Evolutionary conservation across 2,797 vertebrate species (phyloP).

Genomic region (Epinephelus coioides): DNA sequence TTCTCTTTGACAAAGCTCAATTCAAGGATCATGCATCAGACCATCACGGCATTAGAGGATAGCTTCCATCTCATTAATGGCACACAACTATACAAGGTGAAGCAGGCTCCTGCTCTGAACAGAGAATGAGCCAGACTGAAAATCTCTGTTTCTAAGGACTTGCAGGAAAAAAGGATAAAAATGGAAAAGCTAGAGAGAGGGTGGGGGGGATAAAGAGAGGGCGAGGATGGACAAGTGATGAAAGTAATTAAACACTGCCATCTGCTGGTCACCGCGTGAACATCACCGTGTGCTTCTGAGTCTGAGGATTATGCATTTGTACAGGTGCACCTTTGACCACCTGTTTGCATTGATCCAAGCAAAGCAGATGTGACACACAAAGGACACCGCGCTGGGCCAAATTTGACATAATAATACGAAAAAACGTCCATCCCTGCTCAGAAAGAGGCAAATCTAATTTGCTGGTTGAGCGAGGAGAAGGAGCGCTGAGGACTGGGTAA

Average conservation of each 20-base stretch:
- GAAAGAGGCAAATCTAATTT: slow-evolving; percentile 67
- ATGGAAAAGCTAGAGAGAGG: slow-evolving; percentile 70
- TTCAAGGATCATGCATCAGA: slow-evolving; percentile 48
- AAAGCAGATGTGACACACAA: slow-evolving; percentile 72
- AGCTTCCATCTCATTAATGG: slow-evolving; percentile 58
- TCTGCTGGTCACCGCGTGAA: slow-evolving; percentile 72
- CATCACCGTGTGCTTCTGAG: slow-evolving; percentile 4
- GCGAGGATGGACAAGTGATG: slow-evolving; percentile 20
- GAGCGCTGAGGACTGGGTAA: slow-evolving; percentile 54
- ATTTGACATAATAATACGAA: slow-evolving; percentile 59
- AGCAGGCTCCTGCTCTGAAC: slow-evolving; percentile 48
- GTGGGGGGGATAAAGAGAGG: slow-evolving; percentile 52
- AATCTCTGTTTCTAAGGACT: slow-evolving; percentile 83
- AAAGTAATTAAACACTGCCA: slow-evolving; percentile 82
- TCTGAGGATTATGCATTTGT: slow-evolving; percentile 54
- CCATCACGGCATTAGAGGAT: slow-evolving; percentile 31
- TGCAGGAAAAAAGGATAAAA: slow-evolving; percentile 78
- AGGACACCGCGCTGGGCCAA: slow-evolving; percentile 38
- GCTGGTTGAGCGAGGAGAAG: slow-evolving; percentile 54
- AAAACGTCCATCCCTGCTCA: slow-evolving; percentile 26
- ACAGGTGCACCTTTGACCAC: slow-evolving; percentile 69
- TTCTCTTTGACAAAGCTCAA: slow-evolving; percentile 45
- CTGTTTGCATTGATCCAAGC: slow-evolving; percentile 57
- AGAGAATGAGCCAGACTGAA: slow-evolving; percentile 54
- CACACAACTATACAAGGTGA: slow-evolving; percentile 63